phyloP scores from a whole-genome alignment of 2,797 vertebrate genomes.

The Benthosema pterotum region DNA sequence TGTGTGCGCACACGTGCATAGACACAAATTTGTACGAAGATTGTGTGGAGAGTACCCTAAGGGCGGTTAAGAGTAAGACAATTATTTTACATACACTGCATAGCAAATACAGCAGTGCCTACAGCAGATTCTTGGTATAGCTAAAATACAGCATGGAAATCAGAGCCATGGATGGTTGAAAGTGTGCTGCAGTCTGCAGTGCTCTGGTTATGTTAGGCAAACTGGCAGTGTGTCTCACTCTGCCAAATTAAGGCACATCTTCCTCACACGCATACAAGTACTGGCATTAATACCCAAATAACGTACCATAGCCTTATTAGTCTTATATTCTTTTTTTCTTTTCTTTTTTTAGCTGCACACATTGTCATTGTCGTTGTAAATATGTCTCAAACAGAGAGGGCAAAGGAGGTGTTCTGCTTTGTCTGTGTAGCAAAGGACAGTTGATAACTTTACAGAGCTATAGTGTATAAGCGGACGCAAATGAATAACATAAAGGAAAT shows the following conservation, averaged over 20 bases:
- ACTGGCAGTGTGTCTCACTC: conserved; percentile 7
- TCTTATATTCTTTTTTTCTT: conserved; percentile 61
- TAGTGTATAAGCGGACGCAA: conserved; percentile 1
- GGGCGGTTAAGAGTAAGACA: background rate
- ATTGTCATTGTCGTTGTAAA: conserved; percentile 33
- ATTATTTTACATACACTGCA: conserved; percentile 2
- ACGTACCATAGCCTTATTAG: conserved; percentile 49
- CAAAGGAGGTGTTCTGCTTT: conserved; percentile 30
- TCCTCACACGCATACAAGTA: background rate
- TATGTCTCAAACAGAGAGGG: conserved; percentile 39
- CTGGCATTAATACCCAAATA: conserved; percentile 11
- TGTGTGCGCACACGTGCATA: background rate
- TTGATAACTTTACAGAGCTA: conserved; percentile 33
- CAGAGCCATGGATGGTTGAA: conserved; percentile 24
- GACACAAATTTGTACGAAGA: background rate
- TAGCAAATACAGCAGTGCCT: conserved; percentile 5
- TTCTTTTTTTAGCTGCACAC: conserved; percentile 54
- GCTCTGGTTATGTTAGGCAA: conserved; percentile 22
- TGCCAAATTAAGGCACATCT: conserved; percentile 12
- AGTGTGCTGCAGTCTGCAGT: conserved; percentile 13
- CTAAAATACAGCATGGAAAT: conserved; percentile 40
- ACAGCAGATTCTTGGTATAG: conserved; percentile 41
- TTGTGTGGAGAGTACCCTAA: too few relatives aligned
- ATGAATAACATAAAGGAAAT: conserved; percentile 34
- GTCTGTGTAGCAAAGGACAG: conserved; percentile 35